Percentiles rank a stretch among this genome's conserved stretches.
phyloP scores from a whole-genome alignment of 2,113 vertebrate species.

The Clarias macrocephalus region DNA sequence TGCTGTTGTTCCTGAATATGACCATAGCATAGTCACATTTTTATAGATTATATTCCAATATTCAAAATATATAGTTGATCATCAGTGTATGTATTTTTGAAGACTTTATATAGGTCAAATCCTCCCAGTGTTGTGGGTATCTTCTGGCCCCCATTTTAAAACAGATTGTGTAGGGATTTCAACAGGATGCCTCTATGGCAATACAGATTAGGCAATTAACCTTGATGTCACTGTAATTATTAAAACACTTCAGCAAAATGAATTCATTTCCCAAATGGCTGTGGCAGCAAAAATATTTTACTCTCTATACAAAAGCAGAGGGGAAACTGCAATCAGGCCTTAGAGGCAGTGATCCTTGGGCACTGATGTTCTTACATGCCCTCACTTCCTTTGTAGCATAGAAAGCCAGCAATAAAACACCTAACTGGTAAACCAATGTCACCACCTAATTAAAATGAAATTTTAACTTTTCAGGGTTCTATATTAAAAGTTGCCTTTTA shows the following conservation, averaged over 20 bases:
- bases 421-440: not conserved
- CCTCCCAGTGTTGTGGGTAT: constrained; percentile 61
- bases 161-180: constrained; percentile 84
- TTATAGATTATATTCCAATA: not conserved
- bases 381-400: not conserved
- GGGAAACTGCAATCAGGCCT: constrained; percentile 70
- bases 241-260: constrained; percentile 88
- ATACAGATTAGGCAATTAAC: constrained; percentile 93
- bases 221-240: constrained; percentile 91
- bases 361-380: not conserved
- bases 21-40: not conserved
- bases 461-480: not conserved
- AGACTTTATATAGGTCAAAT: constrained; percentile 61
- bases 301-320: constrained; percentile 61
- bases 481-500: not conserved
- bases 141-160: constrained; percentile 78
- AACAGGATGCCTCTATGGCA: constrained; percentile 77
- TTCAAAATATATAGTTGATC: not conserved
- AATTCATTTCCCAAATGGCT: constrained; percentile 88
- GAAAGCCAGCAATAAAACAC: not conserved
- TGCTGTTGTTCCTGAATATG: not conserved
- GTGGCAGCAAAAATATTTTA: constrained; percentile 72
- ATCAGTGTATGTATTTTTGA: constrained; percentile 38
- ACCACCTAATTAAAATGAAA: not conserved
- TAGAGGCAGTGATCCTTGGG: constrained; percentile 43